Percentiles rank a stretch among this genome's conserved stretches.
phyloP scores from a whole-genome alignment of 2,113 vertebrate species.

The Australoheros scitulus region DNA sequence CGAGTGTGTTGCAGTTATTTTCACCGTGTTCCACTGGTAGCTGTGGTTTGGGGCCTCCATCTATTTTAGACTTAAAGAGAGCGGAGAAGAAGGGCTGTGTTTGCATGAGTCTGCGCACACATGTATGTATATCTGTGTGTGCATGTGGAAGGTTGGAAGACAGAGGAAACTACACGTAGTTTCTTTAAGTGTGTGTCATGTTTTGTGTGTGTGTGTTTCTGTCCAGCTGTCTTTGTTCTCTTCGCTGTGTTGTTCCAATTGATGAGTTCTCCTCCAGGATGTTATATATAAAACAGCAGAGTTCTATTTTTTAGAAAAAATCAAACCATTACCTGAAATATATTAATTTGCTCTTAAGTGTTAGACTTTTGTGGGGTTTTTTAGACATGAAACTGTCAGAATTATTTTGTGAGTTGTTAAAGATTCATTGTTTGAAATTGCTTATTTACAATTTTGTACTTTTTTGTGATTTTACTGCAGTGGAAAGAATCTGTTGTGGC shows the following conservation, averaged over 20 bases:
- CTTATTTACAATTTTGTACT: fast-evolving
- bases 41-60: conserved; percentile 69
- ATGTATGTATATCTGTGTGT: not conserved
- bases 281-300: conserved; percentile 24
- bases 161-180: conserved; percentile 36
- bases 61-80: conserved; percentile 74
- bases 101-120: conserved; percentile 7
- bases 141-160: conserved; percentile 22
- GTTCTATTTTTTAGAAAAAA: conserved; percentile 38
- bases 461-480: not conserved
- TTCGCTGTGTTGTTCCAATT: conserved; percentile 63
- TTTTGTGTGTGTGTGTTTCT: conserved; percentile 54
- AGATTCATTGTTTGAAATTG: not conserved
- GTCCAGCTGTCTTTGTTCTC: conserved; percentile 67
- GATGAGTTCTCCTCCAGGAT: conserved; percentile 59
- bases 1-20: conserved; percentile 60
- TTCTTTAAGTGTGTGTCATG: conserved; percentile 54
- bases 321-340: conserved; percentile 36
- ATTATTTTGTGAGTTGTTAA: not conserved
- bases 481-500: not conserved
- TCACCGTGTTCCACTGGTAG: conserved; percentile 64
- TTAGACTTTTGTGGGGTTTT: not conserved
- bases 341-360: conserved; percentile 9
- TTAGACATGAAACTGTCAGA: not conserved
- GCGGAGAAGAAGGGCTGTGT: conserved; percentile 64